These are phyloP conservation scores for Rhagonycha lutea DNA, from an alignment of 2,888 invertebrate species.

Conservation along the genomic window DNA sequence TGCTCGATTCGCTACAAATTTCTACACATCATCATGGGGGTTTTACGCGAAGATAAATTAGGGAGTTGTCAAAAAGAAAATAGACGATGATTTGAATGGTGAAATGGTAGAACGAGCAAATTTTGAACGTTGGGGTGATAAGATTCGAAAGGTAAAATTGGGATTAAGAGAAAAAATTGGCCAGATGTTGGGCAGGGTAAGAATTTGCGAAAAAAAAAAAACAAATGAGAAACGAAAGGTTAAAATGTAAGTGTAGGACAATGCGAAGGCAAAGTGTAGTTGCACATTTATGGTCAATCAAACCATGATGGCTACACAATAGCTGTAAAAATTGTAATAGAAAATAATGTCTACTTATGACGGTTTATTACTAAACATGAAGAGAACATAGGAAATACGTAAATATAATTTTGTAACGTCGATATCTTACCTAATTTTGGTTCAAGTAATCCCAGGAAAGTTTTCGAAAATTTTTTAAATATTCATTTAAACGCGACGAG, in stretches of 20 bases:
- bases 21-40: neutral
- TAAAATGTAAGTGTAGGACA: neutral
- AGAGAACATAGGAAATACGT: constrained; percentile 10
- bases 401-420: neutral
- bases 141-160: neutral
- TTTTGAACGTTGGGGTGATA: neutral
- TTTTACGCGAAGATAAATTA: neutral
- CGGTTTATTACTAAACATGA: constrained; percentile 17
- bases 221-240: neutral
- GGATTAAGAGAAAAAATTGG: neutral
- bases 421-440: constrained; percentile 33
- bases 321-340: constrained; percentile 45
- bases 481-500: constrained; percentile 32
- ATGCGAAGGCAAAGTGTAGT: constrained; percentile 10
- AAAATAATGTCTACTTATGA: constrained; percentile 37
- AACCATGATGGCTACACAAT: constrained; percentile 46
- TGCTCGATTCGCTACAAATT: neutral
- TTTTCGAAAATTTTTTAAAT: constrained; percentile 18
- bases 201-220: neutral
- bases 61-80: neutral
- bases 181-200: neutral
- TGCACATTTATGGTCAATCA: constrained; percentile 28
- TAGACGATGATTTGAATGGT: neutral
- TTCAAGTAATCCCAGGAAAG: constrained; percentile 30
- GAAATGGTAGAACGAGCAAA: neutral